Conservation (phyloP, 2,888 invertebrate genomes). For the Tiliacea citrago region DNA sequence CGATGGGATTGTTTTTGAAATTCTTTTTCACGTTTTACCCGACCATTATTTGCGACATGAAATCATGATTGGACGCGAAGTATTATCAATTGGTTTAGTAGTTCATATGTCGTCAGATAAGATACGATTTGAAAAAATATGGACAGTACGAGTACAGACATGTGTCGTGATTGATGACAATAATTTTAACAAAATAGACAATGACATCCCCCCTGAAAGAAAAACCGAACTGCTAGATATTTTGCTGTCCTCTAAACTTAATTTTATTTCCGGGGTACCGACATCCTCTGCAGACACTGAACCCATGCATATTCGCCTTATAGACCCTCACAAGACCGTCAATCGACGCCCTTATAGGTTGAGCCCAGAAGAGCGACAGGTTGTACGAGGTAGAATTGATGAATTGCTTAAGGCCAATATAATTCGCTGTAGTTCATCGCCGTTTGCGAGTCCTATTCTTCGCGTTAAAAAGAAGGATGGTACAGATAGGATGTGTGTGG, state of each 20-base stretch:
- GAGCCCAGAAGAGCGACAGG: no score
- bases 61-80: constrained; percentile 21
- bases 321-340: no score
- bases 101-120: constrained; percentile 3
- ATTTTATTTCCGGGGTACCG: constrained; percentile 7
- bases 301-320: no score
- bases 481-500: no score
- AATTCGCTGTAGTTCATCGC: constrained; percentile 4
- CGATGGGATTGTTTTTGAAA: no score
- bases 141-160: background rate
- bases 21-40: constrained; percentile 16
- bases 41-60: constrained; percentile 1
- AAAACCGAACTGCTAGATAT: constrained; percentile 6
- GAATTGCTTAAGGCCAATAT: constrained; percentile 9
- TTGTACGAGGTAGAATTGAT: constrained; percentile 9
- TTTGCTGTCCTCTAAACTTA: background rate
- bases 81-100: constrained; percentile 20
- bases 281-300: background rate
- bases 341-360: no score
- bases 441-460: no score
- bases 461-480: no score
- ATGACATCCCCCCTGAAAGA: constrained; percentile 2
- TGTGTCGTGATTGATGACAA: constrained; percentile 5
- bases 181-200: constrained; percentile 8
- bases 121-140: constrained; percentile 4